Percentiles rank a stretch among this genome's conserved stretches.
These are phyloP conservation scores for Drosophila littoralis DNA, from an alignment of 1,140 invertebrate genomes.

Conservation along the genomic window DNA sequence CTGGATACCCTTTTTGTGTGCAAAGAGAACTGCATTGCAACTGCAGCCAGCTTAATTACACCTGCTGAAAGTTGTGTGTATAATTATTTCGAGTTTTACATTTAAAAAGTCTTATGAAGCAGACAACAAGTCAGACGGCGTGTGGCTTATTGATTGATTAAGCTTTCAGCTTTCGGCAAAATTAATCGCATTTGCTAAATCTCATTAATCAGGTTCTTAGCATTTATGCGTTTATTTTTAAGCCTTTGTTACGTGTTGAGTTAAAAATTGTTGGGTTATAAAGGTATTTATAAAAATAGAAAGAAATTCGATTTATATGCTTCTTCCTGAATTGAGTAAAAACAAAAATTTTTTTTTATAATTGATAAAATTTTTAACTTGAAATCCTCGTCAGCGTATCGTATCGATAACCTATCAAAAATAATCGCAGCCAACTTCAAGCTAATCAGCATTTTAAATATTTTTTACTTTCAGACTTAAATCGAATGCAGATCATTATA, in stretches of 20 bases:
- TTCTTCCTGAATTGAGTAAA: background rate
- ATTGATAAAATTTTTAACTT: background rate
- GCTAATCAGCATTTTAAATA: no score
- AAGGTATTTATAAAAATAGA: background rate
- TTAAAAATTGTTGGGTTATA: background rate
- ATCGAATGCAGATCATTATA: no score
- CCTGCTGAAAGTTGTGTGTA: no score
- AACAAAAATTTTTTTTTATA: background rate
- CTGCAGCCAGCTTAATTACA: background rate
- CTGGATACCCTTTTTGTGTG: slow-evolving; percentile 31
- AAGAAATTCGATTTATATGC: background rate
- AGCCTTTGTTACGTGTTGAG: background rate
- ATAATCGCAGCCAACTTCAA: background rate
- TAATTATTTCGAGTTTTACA: background rate
- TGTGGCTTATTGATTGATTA: background rate
- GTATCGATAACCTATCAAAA: background rate
- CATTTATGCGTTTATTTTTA: background rate
- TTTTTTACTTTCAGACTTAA: no score
- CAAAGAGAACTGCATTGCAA: background rate
- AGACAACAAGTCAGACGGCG: background rate
- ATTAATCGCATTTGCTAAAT: background rate
- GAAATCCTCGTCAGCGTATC: no score
- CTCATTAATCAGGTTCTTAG: background rate
- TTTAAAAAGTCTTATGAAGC: background rate
- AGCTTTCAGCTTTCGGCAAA: background rate